Conservation (phyloP, 2,888 invertebrate species). For the Strigamia crassipes region DNA sequence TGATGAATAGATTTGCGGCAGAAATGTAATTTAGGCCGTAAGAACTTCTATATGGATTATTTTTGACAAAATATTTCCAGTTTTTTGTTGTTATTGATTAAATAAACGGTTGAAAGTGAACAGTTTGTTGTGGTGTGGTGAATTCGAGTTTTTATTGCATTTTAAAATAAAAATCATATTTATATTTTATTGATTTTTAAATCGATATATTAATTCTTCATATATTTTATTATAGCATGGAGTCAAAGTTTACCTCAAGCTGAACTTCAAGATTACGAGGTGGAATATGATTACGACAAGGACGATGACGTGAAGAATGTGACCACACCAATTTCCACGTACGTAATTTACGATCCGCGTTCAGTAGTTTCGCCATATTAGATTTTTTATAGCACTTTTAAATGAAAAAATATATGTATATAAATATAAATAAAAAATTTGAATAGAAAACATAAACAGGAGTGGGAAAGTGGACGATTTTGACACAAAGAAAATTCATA, state of each 20-base stretch:
- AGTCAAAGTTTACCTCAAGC: slow-evolving; percentile 34
- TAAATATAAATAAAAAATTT: background rate
- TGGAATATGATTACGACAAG: slow-evolving; percentile 43
- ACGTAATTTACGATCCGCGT: background rate
- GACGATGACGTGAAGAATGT: slow-evolving; percentile 43
- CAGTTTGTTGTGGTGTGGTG: too few relatives aligned
- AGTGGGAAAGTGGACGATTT: background rate
- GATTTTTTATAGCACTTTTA: slow-evolving; percentile 19
- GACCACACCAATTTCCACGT: slow-evolving; percentile 41
- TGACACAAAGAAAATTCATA: background rate
- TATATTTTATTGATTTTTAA: background rate
- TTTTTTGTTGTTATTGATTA: too few relatives aligned
- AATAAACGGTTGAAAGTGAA: too few relatives aligned
- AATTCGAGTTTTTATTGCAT: too few relatives aligned
- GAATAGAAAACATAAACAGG: background rate
- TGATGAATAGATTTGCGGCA: background rate
- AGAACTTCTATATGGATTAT: background rate
- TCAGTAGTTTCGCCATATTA: background rate
- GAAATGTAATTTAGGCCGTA: background rate
- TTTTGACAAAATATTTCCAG: background rate
- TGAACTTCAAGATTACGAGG: slow-evolving; percentile 43
- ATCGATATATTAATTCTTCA: background rate
- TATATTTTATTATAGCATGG: slow-evolving; percentile 39
- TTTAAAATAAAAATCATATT: too few relatives aligned
- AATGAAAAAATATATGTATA: background rate